phyloP scores from a whole-genome alignment of 2,888 invertebrate genomes.

The Arctia plantaginis region DNA sequence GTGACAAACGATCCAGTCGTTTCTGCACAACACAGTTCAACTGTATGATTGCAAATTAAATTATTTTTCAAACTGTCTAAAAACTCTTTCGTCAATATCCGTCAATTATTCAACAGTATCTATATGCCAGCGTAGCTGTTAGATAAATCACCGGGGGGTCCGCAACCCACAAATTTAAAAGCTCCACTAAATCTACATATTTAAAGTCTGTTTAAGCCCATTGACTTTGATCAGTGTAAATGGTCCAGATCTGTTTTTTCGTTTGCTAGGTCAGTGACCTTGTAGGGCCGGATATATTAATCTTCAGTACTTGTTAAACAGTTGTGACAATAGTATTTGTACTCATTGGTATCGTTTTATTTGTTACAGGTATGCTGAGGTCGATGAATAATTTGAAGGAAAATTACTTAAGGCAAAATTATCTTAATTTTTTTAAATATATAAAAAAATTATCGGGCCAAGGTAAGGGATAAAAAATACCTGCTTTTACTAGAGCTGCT shows the following conservation, averaged over 20 bases:
- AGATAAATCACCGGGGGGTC: background rate
- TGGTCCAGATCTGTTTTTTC: slow-evolving; percentile 64
- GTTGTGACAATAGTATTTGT: slow-evolving; percentile 39
- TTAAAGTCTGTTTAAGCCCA: slow-evolving; percentile 41
- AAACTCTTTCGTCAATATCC: background rate
- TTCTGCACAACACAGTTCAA: too few relatives aligned
- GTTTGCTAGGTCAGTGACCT: slow-evolving; percentile 63
- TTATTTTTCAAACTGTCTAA: background rate
- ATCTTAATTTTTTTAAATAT: background rate
- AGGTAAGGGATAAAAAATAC: too few relatives aligned
- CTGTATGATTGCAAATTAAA: background rate
- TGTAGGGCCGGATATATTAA: slow-evolving; percentile 39
- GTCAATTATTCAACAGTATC: slow-evolving; percentile 5
- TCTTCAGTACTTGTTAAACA: slow-evolving; percentile 26
- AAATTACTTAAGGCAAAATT: background rate
- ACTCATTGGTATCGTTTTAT: slow-evolving; percentile 37
- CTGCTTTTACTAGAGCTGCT: too few relatives aligned
- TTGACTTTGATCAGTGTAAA: slow-evolving; percentile 38
- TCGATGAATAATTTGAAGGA: background rate
- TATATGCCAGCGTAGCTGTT: background rate
- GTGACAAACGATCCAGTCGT: too few relatives aligned
- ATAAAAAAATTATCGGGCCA: too few relatives aligned
- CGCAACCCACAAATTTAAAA: slow-evolving; percentile 11
- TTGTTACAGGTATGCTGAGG: slow-evolving; percentile 48
- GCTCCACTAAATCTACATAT: slow-evolving; percentile 42